Percentiles rank a stretch among this genome's conserved stretches.
These are phyloP conservation scores for Trimorus sp. DNA, from an alignment of 2,888 invertebrate genomes.

Conservation along the genomic window DNA sequence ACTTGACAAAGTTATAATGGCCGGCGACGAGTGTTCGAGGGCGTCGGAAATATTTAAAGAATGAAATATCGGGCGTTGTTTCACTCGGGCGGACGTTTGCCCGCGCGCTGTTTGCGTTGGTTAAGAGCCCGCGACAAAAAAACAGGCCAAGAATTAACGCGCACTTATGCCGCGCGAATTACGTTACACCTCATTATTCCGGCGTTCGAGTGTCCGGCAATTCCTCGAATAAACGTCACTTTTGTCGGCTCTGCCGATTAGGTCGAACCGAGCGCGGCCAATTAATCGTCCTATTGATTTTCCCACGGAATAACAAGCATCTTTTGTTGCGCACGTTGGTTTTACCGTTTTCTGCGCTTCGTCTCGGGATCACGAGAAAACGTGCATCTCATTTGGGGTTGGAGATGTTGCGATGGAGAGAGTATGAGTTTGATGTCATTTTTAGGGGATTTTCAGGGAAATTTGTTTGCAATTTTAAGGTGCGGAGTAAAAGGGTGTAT, in stretches of 20 bases:
- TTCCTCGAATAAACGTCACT: slow-evolving; percentile 23
- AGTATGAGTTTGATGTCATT: no score
- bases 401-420: no score
- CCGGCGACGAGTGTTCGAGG: slow-evolving; percentile 75
- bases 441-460: no score
- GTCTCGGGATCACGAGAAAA: no score
- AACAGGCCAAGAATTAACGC: slow-evolving; percentile 46
- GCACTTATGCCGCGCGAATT: slow-evolving; percentile 33
- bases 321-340: no score
- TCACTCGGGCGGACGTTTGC: slow-evolving; percentile 21
- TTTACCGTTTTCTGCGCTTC: no score
- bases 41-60: slow-evolving; percentile 63
- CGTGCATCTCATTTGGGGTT: no score
- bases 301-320: no score
- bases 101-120: slow-evolving; percentile 31
- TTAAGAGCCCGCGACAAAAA: slow-evolving; percentile 42
- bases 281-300: no score
- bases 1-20: slow-evolving; percentile 81
- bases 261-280: neutral
- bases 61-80: slow-evolving; percentile 51
- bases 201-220: slow-evolving; percentile 21
- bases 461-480: no score
- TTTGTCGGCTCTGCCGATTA: neutral
- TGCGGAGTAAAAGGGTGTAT: no score
- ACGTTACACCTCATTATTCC: slow-evolving; percentile 35